These are phyloP conservation scores for Porites rus DNA, from an alignment of 92 coral and sea anemone species.

Conservation along the genomic window DNA sequence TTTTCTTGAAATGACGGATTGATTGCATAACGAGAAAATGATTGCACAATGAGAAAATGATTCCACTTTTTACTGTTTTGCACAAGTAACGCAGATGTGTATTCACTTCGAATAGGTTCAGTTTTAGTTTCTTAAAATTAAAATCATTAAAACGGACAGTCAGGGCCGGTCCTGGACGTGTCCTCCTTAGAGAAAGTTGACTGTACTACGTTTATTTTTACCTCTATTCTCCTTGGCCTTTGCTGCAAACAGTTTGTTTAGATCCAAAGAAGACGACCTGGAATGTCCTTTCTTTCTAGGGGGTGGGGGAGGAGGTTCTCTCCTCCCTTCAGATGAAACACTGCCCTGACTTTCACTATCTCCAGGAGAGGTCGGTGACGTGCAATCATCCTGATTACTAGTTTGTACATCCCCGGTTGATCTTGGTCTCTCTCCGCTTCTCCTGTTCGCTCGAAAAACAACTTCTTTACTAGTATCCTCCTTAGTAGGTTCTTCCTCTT, in stretches of 20 bases:
- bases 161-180: too few species aligned
- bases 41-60: too few species aligned
- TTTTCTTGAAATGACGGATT: too few species aligned
- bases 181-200: too few species aligned
- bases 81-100: too few species aligned
- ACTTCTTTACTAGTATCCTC: constrained; percentile 40
- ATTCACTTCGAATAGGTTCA: too few species aligned
- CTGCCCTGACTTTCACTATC: constrained; percentile 71
- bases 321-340: constrained; percentile 73
- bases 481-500: constrained; percentile 2
- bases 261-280: constrained; percentile 95
- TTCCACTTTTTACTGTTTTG: too few species aligned
- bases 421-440: constrained; percentile 74
- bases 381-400: constrained; percentile 59
- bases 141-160: too few species aligned
- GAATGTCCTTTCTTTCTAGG: constrained; percentile 95
- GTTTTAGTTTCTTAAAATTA: too few species aligned
- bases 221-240: constrained; percentile 85
- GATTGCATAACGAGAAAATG: too few species aligned
- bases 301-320: constrained; percentile 95
- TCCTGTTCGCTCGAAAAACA: constrained; percentile 43
- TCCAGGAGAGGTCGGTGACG: constrained; percentile 65
- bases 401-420: constrained; percentile 86
- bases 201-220: not conserved
- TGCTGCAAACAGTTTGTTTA: constrained; percentile 90